Percentiles rank a stretch among this genome's conserved stretches.
These are phyloP conservation scores for Myrmophylax atrothorax DNA, from an alignment of 2,113 vertebrate species.

Conservation along the genomic window DNA sequence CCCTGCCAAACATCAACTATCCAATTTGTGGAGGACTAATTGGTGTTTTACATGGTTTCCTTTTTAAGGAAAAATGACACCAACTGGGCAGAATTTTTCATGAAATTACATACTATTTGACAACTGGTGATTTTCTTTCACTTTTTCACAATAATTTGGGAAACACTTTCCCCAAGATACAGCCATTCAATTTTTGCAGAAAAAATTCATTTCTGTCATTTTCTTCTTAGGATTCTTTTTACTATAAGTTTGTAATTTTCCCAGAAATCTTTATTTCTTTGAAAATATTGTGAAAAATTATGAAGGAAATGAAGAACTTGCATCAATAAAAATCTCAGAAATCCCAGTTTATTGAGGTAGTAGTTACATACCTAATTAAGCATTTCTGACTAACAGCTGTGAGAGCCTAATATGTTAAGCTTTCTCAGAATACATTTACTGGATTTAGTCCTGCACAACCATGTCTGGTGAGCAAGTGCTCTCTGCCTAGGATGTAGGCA, in stretches of 20 bases:
- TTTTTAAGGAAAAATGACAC: background rate
- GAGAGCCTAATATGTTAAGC: background rate
- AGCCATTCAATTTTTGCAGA: background rate
- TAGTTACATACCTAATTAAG: background rate
- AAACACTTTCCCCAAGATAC: background rate
- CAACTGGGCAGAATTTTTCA: background rate
- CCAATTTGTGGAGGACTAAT: conserved; percentile 13
- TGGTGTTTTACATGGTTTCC: conserved; percentile 17
- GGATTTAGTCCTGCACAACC: background rate
- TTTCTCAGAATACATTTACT: background rate
- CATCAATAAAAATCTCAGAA: background rate
- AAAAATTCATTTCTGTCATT: background rate
- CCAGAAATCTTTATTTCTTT: background rate
- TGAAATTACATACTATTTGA: background rate
- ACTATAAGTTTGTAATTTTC: background rate
- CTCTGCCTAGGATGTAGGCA: background rate
- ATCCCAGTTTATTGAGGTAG: background rate
- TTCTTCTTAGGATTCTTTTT: background rate
- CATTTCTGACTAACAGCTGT: background rate
- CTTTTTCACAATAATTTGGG: background rate
- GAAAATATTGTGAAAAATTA: background rate
- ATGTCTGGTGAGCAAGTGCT: background rate
- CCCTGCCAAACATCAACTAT: background rate
- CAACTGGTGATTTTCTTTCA: background rate
- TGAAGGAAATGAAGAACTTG: background rate